Evolutionary conservation across 2,888 invertebrate genomes (phyloP).

Genomic region (Drosophila helvetica): DNA sequence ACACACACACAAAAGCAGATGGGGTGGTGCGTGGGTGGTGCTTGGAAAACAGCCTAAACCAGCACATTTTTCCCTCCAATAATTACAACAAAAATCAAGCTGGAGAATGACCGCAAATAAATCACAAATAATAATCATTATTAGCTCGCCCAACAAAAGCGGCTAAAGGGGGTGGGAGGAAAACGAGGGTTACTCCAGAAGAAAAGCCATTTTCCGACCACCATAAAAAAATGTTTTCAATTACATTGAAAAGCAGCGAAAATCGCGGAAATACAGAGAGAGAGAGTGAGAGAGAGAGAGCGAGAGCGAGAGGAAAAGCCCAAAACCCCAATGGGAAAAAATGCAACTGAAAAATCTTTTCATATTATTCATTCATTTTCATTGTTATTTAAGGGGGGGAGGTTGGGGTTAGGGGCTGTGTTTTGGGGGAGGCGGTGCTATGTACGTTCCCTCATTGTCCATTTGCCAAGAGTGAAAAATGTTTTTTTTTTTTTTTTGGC

Average conservation of each 20-base stretch:
- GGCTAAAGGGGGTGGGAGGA: not conserved
- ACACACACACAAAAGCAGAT: slow-evolving; percentile 24
- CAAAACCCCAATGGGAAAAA: slow-evolving; percentile 24
- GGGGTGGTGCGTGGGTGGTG: slow-evolving; percentile 13
- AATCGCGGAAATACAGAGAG: slow-evolving; percentile 10
- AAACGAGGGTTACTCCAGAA: slow-evolving; percentile 17
- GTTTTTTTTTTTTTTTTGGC: slow-evolving; percentile 28
- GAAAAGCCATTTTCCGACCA: slow-evolving; percentile 10
- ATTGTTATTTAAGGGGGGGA: slow-evolving; percentile 46
- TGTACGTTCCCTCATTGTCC: slow-evolving; percentile 23
- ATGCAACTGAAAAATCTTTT: slow-evolving; percentile 55
- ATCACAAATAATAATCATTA: slow-evolving; percentile 46
- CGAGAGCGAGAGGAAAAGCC: slow-evolving; percentile 4
- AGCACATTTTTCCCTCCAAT: slow-evolving; percentile 37
- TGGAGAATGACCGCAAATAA: slow-evolving; percentile 39
- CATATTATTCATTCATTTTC: slow-evolving; percentile 66
- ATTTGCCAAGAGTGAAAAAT: slow-evolving; percentile 45
- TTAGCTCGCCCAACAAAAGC: slow-evolving; percentile 18
- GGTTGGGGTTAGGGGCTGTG: slow-evolving; percentile 2
- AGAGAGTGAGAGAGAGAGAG: slow-evolving; percentile 6
- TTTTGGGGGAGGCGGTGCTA: not conserved
- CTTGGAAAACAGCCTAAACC: slow-evolving; percentile 18
- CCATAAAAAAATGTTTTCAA: slow-evolving; percentile 43
- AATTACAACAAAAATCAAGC: slow-evolving; percentile 40
- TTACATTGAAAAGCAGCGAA: slow-evolving; percentile 21